A percentile compares a stretch with the other conserved stretches of the same genome.
Evolutionary conservation across 2,797 vertebrate species (phyloP).

Genomic region (Nyctibius grandis): DNA sequence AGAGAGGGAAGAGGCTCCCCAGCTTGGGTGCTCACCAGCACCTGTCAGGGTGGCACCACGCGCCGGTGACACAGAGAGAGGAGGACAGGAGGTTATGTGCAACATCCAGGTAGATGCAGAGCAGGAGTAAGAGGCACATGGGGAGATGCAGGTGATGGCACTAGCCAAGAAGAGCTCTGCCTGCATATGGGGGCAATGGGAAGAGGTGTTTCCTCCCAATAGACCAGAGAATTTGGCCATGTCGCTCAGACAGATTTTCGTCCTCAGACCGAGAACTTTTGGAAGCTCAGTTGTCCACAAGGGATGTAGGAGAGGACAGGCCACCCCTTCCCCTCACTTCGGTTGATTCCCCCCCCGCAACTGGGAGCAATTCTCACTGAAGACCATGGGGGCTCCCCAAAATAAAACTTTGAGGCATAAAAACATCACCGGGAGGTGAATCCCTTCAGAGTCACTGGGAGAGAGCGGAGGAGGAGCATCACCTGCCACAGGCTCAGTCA

Average conservation of each 20-base stretch:
- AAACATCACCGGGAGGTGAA: neutral
- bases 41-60: neutral
- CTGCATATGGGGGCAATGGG: neutral
- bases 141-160: fast-evolving
- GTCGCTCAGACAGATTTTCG: neutral
- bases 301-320: neutral
- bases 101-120: neutral
- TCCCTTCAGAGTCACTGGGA: neutral
- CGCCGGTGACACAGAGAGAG: neutral
- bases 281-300: neutral
- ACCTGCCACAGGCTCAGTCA: conserved; percentile 23
- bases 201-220: neutral
- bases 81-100: neutral
- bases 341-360: fast-evolving
- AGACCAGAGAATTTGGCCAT: neutral
- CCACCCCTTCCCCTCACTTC: neutral
- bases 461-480: neutral
- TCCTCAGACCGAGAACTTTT: neutral
- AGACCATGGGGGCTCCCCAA: fast-evolving
- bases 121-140: neutral
- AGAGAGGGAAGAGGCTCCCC: neutral
- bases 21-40: neutral
- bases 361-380: fast-evolving
- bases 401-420: neutral
- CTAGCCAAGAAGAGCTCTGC: neutral